A percentile compares a stretch with the other conserved stretches of the same genome.
These are phyloP conservation scores for Geopemphigus sp. DNA, from an alignment of 1,140 invertebrate genomes.

Conservation along the genomic window DNA sequence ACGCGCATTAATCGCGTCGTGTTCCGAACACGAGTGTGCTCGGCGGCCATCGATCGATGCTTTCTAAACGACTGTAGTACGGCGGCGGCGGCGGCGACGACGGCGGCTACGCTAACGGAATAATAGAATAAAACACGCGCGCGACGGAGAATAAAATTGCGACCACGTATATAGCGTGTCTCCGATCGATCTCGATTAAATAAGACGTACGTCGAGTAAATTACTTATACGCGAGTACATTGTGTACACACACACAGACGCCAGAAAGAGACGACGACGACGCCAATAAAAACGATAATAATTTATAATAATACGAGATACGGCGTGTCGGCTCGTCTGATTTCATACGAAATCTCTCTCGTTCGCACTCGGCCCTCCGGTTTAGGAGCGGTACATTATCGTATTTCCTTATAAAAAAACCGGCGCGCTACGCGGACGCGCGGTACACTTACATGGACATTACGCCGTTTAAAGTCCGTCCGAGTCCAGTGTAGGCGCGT, in stretches of 20 bases:
- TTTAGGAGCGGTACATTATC: background rate
- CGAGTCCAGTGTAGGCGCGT: too few relatives aligned
- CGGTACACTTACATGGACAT: too few relatives aligned
- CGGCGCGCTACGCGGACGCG: too few relatives aligned
- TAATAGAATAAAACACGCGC: background rate
- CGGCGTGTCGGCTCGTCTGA: too few relatives aligned
- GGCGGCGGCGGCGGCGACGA: background rate
- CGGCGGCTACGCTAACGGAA: conserved; percentile 17
- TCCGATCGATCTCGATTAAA: conserved; percentile 48
- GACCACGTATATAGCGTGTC: background rate
- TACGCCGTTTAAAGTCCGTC: too few relatives aligned
- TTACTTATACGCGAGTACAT: background rate
- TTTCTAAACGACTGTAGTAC: conserved; percentile 14
- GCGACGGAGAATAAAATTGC: conserved; percentile 17
- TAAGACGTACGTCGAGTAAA: conserved; percentile 45
- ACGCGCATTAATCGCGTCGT: conserved; percentile 18
- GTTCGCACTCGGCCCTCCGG: background rate
- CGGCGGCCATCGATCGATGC: conserved; percentile 16
- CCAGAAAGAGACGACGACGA: background rate
- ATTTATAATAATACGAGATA: conserved; percentile 14
- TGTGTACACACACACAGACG: too few relatives aligned
- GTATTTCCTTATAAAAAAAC: conserved; percentile 41
- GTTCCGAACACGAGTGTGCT: background rate
- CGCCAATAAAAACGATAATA: background rate
- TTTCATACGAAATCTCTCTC: background rate